phyloP scores from a whole-genome alignment of 1,140 invertebrate genomes.

The Drosophila kanapiae region DNA sequence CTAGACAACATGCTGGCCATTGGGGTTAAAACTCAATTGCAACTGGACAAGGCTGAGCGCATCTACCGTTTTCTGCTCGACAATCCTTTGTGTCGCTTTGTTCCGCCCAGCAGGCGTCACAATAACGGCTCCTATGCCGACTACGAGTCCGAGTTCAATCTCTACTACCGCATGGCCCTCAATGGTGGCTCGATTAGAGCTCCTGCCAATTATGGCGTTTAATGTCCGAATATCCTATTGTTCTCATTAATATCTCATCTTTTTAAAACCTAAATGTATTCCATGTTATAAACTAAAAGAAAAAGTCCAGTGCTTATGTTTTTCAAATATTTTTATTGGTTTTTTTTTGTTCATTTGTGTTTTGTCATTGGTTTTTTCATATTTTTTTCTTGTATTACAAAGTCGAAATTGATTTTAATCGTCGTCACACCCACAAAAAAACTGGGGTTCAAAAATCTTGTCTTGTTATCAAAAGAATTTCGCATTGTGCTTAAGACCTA shows the following conservation, averaged over 20 bases:
- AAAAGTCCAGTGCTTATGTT: slow-evolving; percentile 14
- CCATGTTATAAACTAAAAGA: slow-evolving; percentile 12
- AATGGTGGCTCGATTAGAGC: slow-evolving; percentile 33
- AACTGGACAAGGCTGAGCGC: slow-evolving; percentile 65
- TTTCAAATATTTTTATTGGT: slow-evolving; percentile 62
- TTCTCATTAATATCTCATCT: slow-evolving; percentile 1
- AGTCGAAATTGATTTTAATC: slow-evolving; percentile 60
- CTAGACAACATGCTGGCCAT: slow-evolving; percentile 72
- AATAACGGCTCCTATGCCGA: slow-evolving; percentile 69
- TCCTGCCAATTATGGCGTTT: no score
- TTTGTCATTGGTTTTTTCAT: slow-evolving; percentile 10
- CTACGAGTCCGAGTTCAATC: slow-evolving; percentile 72
- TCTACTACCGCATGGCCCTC: slow-evolving; percentile 77
- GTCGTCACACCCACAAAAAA: slow-evolving; percentile 59
- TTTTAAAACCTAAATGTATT: background rate
- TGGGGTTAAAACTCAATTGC: slow-evolving; percentile 54
- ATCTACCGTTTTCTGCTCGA: slow-evolving; percentile 66
- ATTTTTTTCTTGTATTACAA: slow-evolving; percentile 59
- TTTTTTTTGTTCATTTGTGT: slow-evolving; percentile 36
- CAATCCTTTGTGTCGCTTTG: slow-evolving; percentile 71
- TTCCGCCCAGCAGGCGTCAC: slow-evolving; percentile 57
- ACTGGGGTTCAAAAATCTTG: slow-evolving; percentile 48
- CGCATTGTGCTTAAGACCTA: slow-evolving; percentile 61
- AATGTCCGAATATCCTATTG: background rate
- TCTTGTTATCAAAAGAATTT: slow-evolving; percentile 62